phyloP scores from a whole-genome alignment of 2,113 vertebrate genomes.

The Pygoscelis adeliae region DNA sequence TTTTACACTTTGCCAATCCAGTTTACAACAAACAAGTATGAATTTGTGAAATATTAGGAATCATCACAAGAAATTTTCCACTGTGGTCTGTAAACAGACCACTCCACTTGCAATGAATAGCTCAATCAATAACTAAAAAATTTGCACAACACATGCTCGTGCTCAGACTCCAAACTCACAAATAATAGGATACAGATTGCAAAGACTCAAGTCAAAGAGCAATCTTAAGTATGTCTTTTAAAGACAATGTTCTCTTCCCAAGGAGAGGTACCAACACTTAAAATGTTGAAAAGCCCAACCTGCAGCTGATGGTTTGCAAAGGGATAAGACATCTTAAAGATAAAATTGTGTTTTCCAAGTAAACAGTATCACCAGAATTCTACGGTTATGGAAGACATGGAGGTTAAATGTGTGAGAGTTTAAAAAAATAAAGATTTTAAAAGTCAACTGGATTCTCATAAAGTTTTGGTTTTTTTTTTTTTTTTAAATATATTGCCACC shows the following conservation, averaged over 20 bases:
- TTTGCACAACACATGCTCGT: neutral
- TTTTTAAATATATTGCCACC: neutral
- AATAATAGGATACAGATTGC: neutral
- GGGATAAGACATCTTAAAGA: constrained; percentile 52
- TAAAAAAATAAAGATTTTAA: constrained; percentile 26
- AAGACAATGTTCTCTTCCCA: neutral
- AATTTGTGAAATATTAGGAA: neutral
- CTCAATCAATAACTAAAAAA: neutral
- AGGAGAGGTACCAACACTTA: neutral
- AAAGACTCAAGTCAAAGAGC: neutral
- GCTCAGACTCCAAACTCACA: neutral
- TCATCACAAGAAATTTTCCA: neutral
- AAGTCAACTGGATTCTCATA: constrained; percentile 69
- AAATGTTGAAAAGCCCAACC: neutral
- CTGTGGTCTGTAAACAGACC: neutral
- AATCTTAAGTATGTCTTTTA: neutral
- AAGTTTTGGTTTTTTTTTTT: neutral
- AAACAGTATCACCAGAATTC: constrained; percentile 49
- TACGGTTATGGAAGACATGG: neutral
- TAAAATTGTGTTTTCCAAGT: constrained; percentile 6
- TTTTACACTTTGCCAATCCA: neutral
- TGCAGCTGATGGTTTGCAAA: constrained; percentile 40
- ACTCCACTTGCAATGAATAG: neutral
- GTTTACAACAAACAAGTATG: neutral
- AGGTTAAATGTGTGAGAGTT: neutral